phyloP scores from a whole-genome alignment of 1,140 invertebrate genomes.

The Ceratoteleas bidentatus region DNA sequence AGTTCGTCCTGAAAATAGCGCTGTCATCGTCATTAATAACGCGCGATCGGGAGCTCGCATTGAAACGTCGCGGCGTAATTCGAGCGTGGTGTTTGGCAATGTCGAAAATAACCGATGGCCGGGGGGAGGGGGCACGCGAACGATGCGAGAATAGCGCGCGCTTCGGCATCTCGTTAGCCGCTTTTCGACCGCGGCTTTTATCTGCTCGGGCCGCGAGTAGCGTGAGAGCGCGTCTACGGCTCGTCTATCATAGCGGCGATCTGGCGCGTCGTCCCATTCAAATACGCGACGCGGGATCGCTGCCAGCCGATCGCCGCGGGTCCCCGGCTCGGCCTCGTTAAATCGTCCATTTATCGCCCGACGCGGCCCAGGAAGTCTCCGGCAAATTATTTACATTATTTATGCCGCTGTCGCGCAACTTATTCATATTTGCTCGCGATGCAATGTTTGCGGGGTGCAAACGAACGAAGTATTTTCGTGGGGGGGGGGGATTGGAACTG shows the following conservation, averaged over 20 bases:
- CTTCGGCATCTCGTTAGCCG: slow-evolving; percentile 53
- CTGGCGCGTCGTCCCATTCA: slow-evolving; percentile 42
- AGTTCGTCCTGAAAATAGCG: too few species aligned
- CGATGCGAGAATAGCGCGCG: slow-evolving; percentile 52
- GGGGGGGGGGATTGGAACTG: too few species aligned
- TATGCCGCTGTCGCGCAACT: slow-evolving; percentile 32
- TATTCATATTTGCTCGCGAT: slow-evolving; percentile 41
- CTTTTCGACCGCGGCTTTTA: slow-evolving; percentile 22
- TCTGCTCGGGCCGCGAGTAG: slow-evolving; percentile 39
- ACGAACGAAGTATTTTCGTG: too few species aligned
- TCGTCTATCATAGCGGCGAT: slow-evolving; percentile 49
- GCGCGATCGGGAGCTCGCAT: slow-evolving; percentile 11
- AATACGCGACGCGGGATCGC: slow-evolving; percentile 30
- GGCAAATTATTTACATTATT: slow-evolving; percentile 52
- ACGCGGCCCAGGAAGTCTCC: slow-evolving; percentile 29
- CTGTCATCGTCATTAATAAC: too few species aligned
- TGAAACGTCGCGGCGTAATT: slow-evolving; percentile 2
- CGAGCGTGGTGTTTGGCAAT: slow-evolving; percentile 25
- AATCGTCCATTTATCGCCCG: slow-evolving; percentile 37
- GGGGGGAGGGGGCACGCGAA: slow-evolving; percentile 18
- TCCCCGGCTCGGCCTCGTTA: slow-evolving; percentile 40
- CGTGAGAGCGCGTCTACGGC: slow-evolving; percentile 47
- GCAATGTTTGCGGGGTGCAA: too few species aligned
- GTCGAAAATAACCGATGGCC: slow-evolving; percentile 37
- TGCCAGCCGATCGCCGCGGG: slow-evolving; percentile 46